These are phyloP conservation scores for Anolis carolinensis DNA, from an alignment of 2,113 vertebrate species.

Conservation along the genomic window DNA sequence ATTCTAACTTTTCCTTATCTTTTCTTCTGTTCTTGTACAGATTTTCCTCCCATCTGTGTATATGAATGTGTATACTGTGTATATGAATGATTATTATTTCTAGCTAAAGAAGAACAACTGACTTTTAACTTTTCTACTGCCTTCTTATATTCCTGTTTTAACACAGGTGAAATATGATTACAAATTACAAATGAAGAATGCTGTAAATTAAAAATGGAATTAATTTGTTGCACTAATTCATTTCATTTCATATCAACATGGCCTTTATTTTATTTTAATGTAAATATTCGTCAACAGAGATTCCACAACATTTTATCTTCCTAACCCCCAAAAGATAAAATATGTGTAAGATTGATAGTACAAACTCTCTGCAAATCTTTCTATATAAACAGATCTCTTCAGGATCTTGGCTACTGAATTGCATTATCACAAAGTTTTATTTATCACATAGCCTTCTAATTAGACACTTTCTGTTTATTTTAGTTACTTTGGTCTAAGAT, in stretches of 20 bases:
- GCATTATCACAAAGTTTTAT: not conserved
- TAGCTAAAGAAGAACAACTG: not conserved
- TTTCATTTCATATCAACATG: conserved; percentile 9
- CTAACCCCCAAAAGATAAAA: too few relatives aligned
- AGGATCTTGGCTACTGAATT: not conserved
- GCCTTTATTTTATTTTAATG: not conserved
- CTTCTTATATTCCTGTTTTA: conserved; percentile 23
- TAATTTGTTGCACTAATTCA: not conserved
- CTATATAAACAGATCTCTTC: not conserved
- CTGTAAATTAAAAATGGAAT: conserved; percentile 37
- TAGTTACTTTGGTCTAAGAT: not conserved
- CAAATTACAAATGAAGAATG: conserved; percentile 16
- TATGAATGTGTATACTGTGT: not conserved
- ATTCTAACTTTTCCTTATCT: conserved; percentile 37
- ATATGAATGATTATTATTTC: not conserved
- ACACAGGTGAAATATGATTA: not conserved
- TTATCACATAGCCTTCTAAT: not conserved
- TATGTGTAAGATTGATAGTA: not conserved
- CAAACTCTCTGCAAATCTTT: not conserved
- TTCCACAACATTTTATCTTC: not conserved
- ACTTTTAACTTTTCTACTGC: not conserved
- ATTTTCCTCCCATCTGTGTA: conserved; percentile 43
- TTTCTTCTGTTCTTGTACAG: conserved; percentile 39
- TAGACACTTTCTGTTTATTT: not conserved
- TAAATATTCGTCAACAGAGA: not conserved